These are phyloP conservation scores for Tipula helvola DNA, from an alignment of 2,888 invertebrate genomes.

Conservation along the genomic window DNA sequence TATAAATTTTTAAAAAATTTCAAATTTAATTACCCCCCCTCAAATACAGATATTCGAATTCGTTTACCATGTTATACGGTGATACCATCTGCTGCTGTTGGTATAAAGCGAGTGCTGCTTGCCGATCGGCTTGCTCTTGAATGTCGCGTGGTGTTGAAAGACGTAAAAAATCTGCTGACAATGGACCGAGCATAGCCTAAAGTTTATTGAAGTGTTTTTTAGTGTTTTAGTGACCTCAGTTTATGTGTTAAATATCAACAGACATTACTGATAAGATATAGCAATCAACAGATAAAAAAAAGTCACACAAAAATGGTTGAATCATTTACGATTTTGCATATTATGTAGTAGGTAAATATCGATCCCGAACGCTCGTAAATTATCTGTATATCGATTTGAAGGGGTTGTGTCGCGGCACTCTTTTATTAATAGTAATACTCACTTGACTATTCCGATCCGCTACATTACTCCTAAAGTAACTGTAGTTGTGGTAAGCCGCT, in stretches of 20 bases:
- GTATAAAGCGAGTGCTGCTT: constrained; percentile 26
- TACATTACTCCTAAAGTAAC: not conserved
- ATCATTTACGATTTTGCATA: not conserved
- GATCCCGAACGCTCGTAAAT: not conserved
- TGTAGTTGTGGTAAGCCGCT: not conserved
- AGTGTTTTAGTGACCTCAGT: not conserved
- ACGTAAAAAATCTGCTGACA: constrained; percentile 27
- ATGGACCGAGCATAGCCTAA: constrained; percentile 23
- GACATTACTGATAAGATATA: not conserved
- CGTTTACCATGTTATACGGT: constrained; percentile 21
- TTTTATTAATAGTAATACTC: not conserved
- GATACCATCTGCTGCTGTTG: constrained; percentile 23
- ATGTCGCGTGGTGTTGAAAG: constrained; percentile 22
- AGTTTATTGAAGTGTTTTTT: not conserved
- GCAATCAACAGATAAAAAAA: not conserved
- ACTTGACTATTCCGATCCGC: not conserved
- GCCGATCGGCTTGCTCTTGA: constrained; percentile 25
- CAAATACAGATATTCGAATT: not conserved
- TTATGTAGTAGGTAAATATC: too few relatives aligned
- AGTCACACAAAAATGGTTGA: not conserved
- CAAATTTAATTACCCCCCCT: not conserved
- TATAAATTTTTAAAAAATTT: not conserved
- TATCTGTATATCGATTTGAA: not conserved
- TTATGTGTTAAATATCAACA: not conserved
- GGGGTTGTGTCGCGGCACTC: not conserved